These are phyloP conservation scores for Rhopalosiphum padi DNA, from an alignment of 1,140 invertebrate species.

Conservation along the genomic window DNA sequence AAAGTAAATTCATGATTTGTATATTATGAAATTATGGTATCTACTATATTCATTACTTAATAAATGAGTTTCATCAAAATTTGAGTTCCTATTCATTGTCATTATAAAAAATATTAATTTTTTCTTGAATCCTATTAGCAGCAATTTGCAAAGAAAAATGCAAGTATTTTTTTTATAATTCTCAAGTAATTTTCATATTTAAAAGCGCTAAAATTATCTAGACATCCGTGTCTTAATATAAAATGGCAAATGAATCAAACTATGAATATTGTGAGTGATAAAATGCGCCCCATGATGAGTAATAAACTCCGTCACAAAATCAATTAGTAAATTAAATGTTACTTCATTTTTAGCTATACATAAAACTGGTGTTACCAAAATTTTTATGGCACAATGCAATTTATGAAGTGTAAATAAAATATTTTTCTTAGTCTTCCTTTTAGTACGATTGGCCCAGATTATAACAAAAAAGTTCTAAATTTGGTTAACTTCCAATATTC, in stretches of 20 bases:
- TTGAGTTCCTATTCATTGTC: background rate
- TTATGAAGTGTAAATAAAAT: no score
- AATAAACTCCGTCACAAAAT: no score
- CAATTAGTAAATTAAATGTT: no score
- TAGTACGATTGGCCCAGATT: no score
- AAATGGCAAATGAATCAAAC: background rate
- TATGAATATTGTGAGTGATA: no score
- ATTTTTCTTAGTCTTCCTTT: no score
- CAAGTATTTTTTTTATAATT: background rate
- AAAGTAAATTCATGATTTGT: background rate
- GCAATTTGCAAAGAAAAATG: background rate
- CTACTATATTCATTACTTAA: background rate
- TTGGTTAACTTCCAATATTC: no score
- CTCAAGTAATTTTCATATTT: background rate
- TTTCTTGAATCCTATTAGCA: background rate
- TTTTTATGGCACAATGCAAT: no score
- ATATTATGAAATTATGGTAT: background rate
- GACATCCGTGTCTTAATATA: background rate
- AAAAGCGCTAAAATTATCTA: background rate
- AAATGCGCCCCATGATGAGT: no score
- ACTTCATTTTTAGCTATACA: no score
- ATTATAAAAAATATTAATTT: background rate
- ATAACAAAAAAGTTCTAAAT: no score
- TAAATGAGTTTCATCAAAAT: background rate
- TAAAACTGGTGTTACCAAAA: no score